These are phyloP conservation scores for Erynnis tages DNA, from an alignment of 2,888 invertebrate species.

Conservation along the genomic window DNA sequence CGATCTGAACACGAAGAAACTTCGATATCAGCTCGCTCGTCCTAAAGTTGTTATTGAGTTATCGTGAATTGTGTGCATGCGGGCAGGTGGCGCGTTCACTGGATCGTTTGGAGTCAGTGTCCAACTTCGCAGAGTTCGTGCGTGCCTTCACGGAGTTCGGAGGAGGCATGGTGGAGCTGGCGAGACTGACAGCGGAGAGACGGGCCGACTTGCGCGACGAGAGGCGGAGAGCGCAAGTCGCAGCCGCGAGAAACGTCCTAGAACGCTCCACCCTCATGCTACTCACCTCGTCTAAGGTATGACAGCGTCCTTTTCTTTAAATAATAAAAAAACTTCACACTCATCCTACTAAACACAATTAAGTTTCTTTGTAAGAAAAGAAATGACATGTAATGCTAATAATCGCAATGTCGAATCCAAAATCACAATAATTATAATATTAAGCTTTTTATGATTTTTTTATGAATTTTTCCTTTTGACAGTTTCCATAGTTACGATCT, in stretches of 20 bases:
- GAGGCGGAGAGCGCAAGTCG: conserved; percentile 96
- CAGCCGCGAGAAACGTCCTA: conserved; percentile 95
- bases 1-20: not conserved
- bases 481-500: too few species aligned
- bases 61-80: conserved; percentile 27
- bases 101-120: conserved; percentile 92
- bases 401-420: too few species aligned
- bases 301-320: too few species aligned
- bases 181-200: conserved; percentile 92
- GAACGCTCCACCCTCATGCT: conserved; percentile 98
- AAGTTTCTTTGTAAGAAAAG: too few species aligned
- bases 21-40: not conserved
- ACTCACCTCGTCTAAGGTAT: conserved; percentile 96
- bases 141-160: conserved; percentile 99
- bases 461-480: too few species aligned
- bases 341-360: too few species aligned
- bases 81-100: conserved; percentile 88
- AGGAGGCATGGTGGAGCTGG: conserved; percentile 98
- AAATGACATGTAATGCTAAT: too few species aligned
- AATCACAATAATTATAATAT: too few species aligned
- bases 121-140: conserved; percentile 98
- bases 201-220: conserved; percentile 96
- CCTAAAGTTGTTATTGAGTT: conserved; percentile 9
- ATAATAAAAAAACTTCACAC: too few species aligned
- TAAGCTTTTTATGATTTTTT: too few species aligned